Percentiles rank a stretch among this genome's conserved stretches.
These are phyloP conservation scores for Boloria euphrosyne DNA, from an alignment of 2,888 invertebrate genomes.

Conservation along the genomic window DNA sequence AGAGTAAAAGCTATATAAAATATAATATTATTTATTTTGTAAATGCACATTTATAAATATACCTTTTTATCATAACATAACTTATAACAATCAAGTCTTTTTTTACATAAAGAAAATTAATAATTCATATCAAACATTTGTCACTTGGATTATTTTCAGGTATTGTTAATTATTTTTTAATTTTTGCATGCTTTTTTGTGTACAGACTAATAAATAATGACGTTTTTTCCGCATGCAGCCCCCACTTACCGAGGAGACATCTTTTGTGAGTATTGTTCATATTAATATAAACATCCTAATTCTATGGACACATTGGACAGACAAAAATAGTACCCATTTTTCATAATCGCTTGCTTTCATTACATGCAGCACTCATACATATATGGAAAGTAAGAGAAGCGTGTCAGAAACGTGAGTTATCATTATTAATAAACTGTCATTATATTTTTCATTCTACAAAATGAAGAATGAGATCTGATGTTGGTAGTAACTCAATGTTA, in stretches of 20 bases:
- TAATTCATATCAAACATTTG: constrained; percentile 7
- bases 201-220: constrained; percentile 40
- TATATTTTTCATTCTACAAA: no score
- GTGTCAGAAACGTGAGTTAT: constrained; percentile 76
- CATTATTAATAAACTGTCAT: not conserved
- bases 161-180: constrained; percentile 20
- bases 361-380: constrained; percentile 75
- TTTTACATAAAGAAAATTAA: not conserved
- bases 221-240: constrained; percentile 79
- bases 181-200: constrained; percentile 40
- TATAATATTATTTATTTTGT: not conserved
- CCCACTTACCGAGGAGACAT: constrained; percentile 79
- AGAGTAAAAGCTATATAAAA: not conserved
- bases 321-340: not conserved
- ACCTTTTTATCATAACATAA: constrained; percentile 13
- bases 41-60: not conserved
- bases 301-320: not conserved
- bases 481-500: no score
- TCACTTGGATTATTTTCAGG: constrained; percentile 29
- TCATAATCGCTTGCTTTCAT: constrained; percentile 38
- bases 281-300: not conserved
- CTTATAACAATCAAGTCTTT: not conserved
- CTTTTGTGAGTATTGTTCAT: constrained; percentile 70
- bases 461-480: no score
- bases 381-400: constrained; percentile 77